A percentile compares a stretch with the other conserved stretches of the same genome.
Conservation (phyloP, 2,888 invertebrate species). For the Rambutsinella grinnellia region DNA sequence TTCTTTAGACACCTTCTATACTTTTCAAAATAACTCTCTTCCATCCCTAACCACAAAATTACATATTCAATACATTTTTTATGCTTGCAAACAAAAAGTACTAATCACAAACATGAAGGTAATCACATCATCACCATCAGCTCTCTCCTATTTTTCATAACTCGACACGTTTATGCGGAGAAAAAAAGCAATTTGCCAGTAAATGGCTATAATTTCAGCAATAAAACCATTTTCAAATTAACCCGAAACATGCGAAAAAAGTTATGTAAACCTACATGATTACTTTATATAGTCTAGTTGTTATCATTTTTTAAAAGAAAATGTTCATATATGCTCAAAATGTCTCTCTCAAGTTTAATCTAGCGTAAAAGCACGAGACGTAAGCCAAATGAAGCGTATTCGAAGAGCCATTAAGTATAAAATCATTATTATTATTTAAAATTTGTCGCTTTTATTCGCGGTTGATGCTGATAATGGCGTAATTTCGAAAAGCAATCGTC, state of each 20-base stretch:
- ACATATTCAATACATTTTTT: background rate
- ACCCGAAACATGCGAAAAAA: slow-evolving; percentile 57
- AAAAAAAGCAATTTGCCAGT: slow-evolving; percentile 49
- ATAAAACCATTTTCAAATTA: slow-evolving; percentile 58
- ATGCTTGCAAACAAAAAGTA: background rate
- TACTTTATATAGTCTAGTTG: background rate
- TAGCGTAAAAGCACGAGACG: slow-evolving; percentile 33
- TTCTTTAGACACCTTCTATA: background rate
- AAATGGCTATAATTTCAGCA: slow-evolving; percentile 55
- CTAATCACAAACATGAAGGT: background rate
- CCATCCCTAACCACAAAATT: background rate
- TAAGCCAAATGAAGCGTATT: slow-evolving; percentile 48
- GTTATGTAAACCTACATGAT: slow-evolving; percentile 27
- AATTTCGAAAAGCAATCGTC: background rate
- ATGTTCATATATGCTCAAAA: background rate
- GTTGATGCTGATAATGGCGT: too few species aligned
- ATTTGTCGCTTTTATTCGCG: too few species aligned
- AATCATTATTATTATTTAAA: slow-evolving; percentile 25
- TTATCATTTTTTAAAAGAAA: background rate
- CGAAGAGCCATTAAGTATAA: slow-evolving; percentile 35
- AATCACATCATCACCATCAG: background rate
- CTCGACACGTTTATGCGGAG: background rate
- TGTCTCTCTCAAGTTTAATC: slow-evolving; percentile 13
- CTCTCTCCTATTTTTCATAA: background rate
- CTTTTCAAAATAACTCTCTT: background rate